Evolutionary conservation across 2,888 invertebrate genomes (phyloP), one percentile per base, ranked within the genome.

Genomic region (Chymomyza fuscimana): DNA sequence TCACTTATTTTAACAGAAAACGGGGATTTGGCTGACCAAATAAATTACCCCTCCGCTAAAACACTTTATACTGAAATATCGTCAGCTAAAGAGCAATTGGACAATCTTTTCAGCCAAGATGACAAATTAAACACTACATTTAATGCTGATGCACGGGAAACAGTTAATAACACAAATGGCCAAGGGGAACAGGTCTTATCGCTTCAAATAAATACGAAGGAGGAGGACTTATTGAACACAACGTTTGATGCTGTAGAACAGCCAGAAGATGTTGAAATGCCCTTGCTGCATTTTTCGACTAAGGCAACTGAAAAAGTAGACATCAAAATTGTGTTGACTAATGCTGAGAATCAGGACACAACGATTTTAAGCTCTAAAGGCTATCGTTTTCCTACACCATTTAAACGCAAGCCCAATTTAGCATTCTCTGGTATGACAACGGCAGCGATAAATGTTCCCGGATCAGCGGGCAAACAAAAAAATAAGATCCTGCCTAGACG

Each of bases 341-440:
- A 70, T 10, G 51, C 22, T 15, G 65, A 75, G 5, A 50, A 73
- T 10, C n/a, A 56, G 4, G 4, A 46, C 51, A 63, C 46, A 32
- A 82, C 73, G 0, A 16, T 73, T 10, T 32, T 78, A 2, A 12
- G 40, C 6, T 59, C 62, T 0, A 81, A 77, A 36, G 67, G 67
- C 5, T 74, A 68, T 69, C 81, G 81, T 5, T 76, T 79, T 40
- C 80, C 85, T 1, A 90, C 89, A 2, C 89, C 90, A 0, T 83
- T 76, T 5, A 88, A 86, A 12, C 46, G 46, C 7, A 75, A 59
- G 4, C 36, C 66, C 15, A 67, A 6, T 1, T 77, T 73, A 2
- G 60, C 59, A 6, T 69, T 79, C 1, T 51, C 69, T 1, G 71
- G 12, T 7, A 46, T 12, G 12, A 12, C 12, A 46, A 32, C 9